Conservation (phyloP, 2,113 vertebrate species). For the Phylloscopus trochiloides region DNA sequence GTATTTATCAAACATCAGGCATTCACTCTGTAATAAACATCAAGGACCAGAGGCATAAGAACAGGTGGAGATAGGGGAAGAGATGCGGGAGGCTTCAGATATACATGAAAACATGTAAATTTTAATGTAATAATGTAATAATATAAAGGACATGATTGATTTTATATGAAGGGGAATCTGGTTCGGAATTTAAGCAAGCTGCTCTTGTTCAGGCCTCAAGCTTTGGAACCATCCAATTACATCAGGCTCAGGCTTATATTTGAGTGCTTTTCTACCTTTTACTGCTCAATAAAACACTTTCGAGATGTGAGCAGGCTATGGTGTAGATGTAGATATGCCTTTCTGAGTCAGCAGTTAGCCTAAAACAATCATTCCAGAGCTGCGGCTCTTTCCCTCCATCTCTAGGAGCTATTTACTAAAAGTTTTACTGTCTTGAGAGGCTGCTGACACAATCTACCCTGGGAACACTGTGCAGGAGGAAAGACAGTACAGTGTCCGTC, state of each 20-base stretch:
- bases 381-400: neutral
- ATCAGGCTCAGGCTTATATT: neutral
- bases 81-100: neutral
- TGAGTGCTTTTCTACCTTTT: slow-evolving; percentile 12
- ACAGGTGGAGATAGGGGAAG: neutral
- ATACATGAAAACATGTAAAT: neutral
- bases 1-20: neutral
- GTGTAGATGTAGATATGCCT: neutral
- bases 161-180: neutral
- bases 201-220: neutral
- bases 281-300: neutral
- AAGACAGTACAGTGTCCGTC: fast-evolving
- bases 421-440: neutral
- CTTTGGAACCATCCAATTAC: neutral
- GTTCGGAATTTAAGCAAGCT: neutral
- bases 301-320: neutral
- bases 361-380: neutral
- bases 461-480: neutral
- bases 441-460: neutral
- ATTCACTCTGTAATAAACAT: neutral
- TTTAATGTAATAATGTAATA: neutral
- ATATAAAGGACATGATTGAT: neutral
- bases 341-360: neutral
- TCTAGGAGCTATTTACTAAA: neutral
- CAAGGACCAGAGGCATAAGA: neutral